phyloP scores from a whole-genome alignment of 2,113 vertebrate genomes.

The Oreochromis spilurus region DNA sequence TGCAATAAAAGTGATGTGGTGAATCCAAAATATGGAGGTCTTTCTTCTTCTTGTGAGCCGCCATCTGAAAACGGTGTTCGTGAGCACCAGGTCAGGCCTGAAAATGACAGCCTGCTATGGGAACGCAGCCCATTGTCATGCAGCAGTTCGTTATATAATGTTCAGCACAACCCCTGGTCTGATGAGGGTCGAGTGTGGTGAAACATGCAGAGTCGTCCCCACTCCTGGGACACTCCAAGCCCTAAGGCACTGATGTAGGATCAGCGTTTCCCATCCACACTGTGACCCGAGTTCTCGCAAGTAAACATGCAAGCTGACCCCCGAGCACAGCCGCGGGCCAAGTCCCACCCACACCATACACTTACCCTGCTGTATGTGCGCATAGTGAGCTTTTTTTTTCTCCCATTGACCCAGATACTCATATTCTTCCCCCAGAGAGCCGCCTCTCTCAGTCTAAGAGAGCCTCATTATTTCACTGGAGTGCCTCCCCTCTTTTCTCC shows the following conservation, averaged over 20 bases:
- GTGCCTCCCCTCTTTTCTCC: slow-evolving; percentile 34
- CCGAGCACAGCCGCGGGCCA: slow-evolving; percentile 10
- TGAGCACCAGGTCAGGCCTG: not conserved
- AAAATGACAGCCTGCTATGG: not conserved
- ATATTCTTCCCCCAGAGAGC: slow-evolving; percentile 58
- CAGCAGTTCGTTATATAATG: slow-evolving; percentile 30
- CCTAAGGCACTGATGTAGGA: slow-evolving; percentile 34
- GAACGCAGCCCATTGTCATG: not conserved
- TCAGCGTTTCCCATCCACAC: slow-evolving; percentile 43
- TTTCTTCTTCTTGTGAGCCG: not conserved
- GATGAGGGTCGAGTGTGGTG: slow-evolving; percentile 26
- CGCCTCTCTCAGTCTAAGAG: slow-evolving; percentile 45
- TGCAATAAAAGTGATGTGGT: not conserved
- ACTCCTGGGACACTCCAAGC: slow-evolving; percentile 6
- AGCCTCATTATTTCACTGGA: slow-evolving; percentile 60
- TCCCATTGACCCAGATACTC: slow-evolving; percentile 66
- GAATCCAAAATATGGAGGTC: not conserved
- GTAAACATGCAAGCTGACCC: slow-evolving; percentile 42
- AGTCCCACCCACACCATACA: slow-evolving; percentile 46
- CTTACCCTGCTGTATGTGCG: slow-evolving; percentile 31
- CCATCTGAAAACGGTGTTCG: not conserved
- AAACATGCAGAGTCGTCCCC: slow-evolving; percentile 4
- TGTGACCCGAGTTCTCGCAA: slow-evolving; percentile 16
- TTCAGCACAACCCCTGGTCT: not conserved
- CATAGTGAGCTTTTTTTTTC: slow-evolving; percentile 15